Percentiles rank a stretch among this genome's conserved stretches.
phyloP scores from a whole-genome alignment of 2,113 vertebrate species.

The Pterocles burchelli region DNA sequence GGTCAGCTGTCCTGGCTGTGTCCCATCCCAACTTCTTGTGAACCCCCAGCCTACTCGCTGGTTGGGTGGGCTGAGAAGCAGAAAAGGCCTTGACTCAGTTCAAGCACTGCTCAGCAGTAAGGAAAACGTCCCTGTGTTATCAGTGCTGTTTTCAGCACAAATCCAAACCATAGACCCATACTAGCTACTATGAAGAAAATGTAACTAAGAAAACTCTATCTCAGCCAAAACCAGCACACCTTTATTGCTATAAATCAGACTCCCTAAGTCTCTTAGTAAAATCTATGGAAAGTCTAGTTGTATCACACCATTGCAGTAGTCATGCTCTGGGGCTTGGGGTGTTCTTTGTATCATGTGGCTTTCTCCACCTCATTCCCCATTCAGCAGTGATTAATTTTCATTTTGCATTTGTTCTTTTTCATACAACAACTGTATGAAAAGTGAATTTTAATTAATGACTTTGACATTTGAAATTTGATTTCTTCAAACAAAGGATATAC shows the following conservation, averaged over 20 bases:
- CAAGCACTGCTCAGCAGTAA: too few relatives aligned
- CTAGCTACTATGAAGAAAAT: too few relatives aligned
- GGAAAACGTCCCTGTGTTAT: too few relatives aligned
- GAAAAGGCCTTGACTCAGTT: too few relatives aligned
- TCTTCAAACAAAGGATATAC: not conserved
- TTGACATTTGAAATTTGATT: not conserved
- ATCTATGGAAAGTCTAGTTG: not conserved
- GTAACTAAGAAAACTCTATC: too few relatives aligned
- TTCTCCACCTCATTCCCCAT: not conserved
- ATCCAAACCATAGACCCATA: too few relatives aligned
- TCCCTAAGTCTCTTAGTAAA: not conserved
- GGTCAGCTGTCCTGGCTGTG: too few relatives aligned
- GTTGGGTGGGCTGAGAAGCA: too few relatives aligned
- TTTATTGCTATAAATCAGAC: not conserved
- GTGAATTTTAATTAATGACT: not conserved
- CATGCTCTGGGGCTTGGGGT: not conserved
- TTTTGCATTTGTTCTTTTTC: not conserved
- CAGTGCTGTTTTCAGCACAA: too few relatives aligned
- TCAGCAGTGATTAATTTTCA: not conserved
- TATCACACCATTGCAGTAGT: not conserved
- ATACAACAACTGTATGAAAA: not conserved
- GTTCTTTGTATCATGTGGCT: rapidly evolving
- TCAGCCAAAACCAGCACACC: too few relatives aligned
- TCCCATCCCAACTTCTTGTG: too few relatives aligned
- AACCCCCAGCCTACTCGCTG: too few relatives aligned